phyloP scores from a whole-genome alignment of 2,888 invertebrate genomes.

The Brassicogethes aeneus region DNA sequence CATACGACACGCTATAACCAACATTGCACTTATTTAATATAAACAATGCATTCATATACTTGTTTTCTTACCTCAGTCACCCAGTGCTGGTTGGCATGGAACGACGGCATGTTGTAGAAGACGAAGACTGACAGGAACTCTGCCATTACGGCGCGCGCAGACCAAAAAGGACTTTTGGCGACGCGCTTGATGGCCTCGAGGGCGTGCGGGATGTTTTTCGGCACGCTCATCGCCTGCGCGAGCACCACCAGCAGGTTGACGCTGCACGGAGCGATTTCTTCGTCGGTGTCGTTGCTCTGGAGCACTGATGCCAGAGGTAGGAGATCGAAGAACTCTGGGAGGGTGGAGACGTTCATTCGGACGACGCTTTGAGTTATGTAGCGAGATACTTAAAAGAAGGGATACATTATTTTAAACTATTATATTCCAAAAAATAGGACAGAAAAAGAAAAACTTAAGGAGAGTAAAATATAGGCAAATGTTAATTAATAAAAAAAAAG shows the following conservation, averaged over 20 bases:
- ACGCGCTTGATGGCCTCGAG: slow-evolving; percentile 45
- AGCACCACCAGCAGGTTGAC: slow-evolving; percentile 58
- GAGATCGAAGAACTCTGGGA: slow-evolving; percentile 50
- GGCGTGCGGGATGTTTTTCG: slow-evolving; percentile 50
- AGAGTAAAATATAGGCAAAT: too few species aligned
- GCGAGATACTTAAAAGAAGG: not conserved
- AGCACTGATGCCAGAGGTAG: slow-evolving; percentile 60
- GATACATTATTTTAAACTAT: slow-evolving; percentile 1
- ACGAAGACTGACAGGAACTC: slow-evolving; percentile 63
- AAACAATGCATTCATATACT: too few species aligned
- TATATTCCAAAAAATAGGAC: slow-evolving; percentile 6
- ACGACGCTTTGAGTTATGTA: slow-evolving; percentile 31
- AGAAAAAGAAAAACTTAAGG: slow-evolving; percentile 7
- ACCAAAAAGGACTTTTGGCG: slow-evolving; percentile 52
- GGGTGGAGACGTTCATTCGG: slow-evolving; percentile 34
- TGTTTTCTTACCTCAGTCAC: slow-evolving; percentile 43
- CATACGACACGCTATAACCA: too few species aligned
- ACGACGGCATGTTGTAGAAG: slow-evolving; percentile 61
- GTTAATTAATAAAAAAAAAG: too few species aligned
- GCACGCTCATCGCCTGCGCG: slow-evolving; percentile 53
- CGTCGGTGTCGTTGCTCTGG: slow-evolving; percentile 69
- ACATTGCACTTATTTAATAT: too few species aligned
- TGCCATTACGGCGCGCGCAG: slow-evolving; percentile 54
- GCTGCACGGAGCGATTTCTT: slow-evolving; percentile 63
- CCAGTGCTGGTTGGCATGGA: slow-evolving; percentile 46